Percentiles rank a stretch among this genome's conserved stretches.
Conservation (phyloP, 2,113 vertebrate species). For the Spea bombifrons region DNA sequence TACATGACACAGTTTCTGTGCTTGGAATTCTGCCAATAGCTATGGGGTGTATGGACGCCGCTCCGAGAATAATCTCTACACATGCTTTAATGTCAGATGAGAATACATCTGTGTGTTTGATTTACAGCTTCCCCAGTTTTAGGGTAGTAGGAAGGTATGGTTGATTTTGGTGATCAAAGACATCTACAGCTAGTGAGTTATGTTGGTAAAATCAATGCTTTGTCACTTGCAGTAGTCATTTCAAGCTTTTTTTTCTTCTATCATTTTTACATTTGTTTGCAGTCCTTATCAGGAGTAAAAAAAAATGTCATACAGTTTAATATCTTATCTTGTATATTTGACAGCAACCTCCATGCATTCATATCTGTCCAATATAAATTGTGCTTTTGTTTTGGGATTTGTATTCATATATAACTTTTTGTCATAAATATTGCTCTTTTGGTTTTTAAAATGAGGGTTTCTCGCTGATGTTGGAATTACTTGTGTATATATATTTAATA, state of each 20-base stretch:
- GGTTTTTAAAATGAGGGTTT: too few species aligned
- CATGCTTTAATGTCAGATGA: slow-evolving; percentile 28
- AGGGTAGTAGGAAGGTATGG: slow-evolving; percentile 32
- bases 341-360: too few species aligned
- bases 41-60: slow-evolving; percentile 18
- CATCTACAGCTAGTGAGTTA: slow-evolving; percentile 19
- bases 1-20: slow-evolving; percentile 12
- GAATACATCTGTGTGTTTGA: slow-evolving; percentile 39
- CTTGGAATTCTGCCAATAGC: slow-evolving; percentile 36
- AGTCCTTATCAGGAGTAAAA: slow-evolving; percentile 3
- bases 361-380: background rate
- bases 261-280: slow-evolving; percentile 25
- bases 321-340: too few species aligned
- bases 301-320: too few species aligned
- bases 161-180: slow-evolving; percentile 39
- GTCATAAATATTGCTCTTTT: too few species aligned
- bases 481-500: too few species aligned
- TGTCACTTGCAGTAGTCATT: slow-evolving; percentile 16
- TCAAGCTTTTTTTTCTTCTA: slow-evolving; percentile 17
- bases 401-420: too few species aligned
- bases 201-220: slow-evolving; percentile 17
- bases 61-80: slow-evolving; percentile 26
- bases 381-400: slow-evolving; percentile 10
- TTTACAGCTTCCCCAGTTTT: slow-evolving; percentile 23
- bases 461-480: too few species aligned